phyloP scores from a whole-genome alignment of 2,113 vertebrate species.

The Carassius auratus region DNA sequence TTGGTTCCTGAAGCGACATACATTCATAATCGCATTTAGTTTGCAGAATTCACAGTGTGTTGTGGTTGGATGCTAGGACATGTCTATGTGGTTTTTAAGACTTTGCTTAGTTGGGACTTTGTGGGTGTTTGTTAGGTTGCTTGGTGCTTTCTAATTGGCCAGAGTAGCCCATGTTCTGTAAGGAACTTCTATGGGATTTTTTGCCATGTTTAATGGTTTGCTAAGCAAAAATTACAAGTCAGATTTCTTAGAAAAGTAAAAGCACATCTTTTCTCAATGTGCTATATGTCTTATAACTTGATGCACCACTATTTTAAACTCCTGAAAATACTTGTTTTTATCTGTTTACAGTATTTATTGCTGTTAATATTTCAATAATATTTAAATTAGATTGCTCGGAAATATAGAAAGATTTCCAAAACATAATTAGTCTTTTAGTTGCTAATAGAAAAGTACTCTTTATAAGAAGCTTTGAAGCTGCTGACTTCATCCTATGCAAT shows the following conservation, averaged over 20 bases:
- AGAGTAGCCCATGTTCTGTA: not conserved
- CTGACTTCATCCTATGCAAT: not conserved
- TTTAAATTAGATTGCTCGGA: not conserved
- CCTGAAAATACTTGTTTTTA: too few species aligned
- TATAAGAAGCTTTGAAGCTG: too few species aligned
- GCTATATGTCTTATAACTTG: not conserved
- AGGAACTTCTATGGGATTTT: not conserved
- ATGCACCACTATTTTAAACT: too few species aligned
- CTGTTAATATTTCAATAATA: not conserved
- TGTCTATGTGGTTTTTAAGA: not conserved
- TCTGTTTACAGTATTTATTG: too few species aligned
- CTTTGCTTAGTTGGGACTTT: not conserved
- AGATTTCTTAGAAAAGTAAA: not conserved
- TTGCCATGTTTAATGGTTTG: not conserved
- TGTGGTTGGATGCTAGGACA: too few species aligned
- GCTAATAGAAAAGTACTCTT: not conserved
- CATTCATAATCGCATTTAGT: not conserved
- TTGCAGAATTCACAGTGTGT: too few species aligned
- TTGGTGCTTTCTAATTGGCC: not conserved
- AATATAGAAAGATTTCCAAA: not conserved
- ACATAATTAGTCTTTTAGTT: not conserved
- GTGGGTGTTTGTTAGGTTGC: not conserved
- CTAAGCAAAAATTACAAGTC: not conserved
- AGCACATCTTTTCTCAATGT: not conserved
- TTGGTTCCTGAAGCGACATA: not conserved